phyloP scores from a whole-genome alignment of 2,888 invertebrate genomes.

The Teleogryllus oceanicus region DNA sequence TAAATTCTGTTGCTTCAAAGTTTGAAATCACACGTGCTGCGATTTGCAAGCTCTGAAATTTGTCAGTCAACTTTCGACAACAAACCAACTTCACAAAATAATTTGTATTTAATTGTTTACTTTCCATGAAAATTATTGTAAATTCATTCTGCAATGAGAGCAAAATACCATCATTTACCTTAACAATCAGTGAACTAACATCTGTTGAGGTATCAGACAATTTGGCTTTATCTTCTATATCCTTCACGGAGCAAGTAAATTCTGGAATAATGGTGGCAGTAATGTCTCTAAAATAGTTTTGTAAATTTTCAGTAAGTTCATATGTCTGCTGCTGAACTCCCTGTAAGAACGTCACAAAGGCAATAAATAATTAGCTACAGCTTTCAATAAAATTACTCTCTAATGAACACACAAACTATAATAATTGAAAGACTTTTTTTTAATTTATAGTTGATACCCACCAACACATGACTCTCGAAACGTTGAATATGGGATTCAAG shows the following conservation, averaged over 20 bases:
- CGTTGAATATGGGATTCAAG: constrained; percentile 21
- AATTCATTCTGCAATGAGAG: neutral
- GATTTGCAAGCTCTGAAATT: too few species aligned
- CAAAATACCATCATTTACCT: constrained; percentile 19
- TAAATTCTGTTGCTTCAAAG: too few species aligned
- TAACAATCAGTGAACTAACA: neutral
- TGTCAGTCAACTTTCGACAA: too few species aligned
- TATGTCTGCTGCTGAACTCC: neutral
- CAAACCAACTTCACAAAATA: too few species aligned
- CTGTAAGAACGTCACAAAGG: neutral
- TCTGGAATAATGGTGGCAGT: too few species aligned
- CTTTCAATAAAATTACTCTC: too few species aligned
- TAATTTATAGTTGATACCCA: neutral
- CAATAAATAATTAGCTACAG: too few species aligned
- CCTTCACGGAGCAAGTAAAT: neutral
- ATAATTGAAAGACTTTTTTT: too few species aligned
- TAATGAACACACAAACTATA: too few species aligned
- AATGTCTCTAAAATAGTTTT: neutral
- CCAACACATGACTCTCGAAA: constrained; percentile 3
- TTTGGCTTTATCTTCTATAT: neutral
- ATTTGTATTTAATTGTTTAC: neutral
- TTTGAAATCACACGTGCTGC: too few species aligned
- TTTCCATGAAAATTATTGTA: neutral
- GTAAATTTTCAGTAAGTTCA: neutral
- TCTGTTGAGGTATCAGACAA: neutral